phyloP scores from a whole-genome alignment of 2,888 invertebrate species.

The Tuberolachnus salignus region DNA sequence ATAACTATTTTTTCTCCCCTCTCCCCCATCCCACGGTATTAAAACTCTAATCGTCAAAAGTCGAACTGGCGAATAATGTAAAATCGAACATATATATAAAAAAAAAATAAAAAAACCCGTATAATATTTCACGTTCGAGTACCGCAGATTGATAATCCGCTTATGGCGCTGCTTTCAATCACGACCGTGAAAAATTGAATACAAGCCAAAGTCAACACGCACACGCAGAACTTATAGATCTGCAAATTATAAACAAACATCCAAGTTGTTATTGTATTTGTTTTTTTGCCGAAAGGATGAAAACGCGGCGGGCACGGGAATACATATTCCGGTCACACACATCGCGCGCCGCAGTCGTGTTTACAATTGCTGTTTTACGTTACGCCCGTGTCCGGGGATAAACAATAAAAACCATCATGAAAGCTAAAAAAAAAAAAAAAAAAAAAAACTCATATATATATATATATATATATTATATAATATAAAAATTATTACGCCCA shows the following conservation, averaged over 20 bases:
- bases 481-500: background rate
- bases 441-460: no score
- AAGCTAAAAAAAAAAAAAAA: background rate
- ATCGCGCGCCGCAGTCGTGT: slow-evolving; percentile 32
- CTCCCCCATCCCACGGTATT: no score
- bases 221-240: slow-evolving; percentile 45
- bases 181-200: slow-evolving; percentile 50
- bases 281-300: slow-evolving; percentile 34
- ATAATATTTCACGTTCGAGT: slow-evolving; percentile 43
- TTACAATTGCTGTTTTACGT: slow-evolving; percentile 46
- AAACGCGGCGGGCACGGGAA: slow-evolving; percentile 35
- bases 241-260: slow-evolving; percentile 56
- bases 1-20: no score
- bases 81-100: background rate
- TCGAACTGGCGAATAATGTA: background rate
- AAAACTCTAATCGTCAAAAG: no score
- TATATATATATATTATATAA: no score
- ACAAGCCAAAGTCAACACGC: slow-evolving; percentile 52
- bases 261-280: slow-evolving; percentile 52
- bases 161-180: slow-evolving; percentile 47
- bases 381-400: slow-evolving; percentile 14
- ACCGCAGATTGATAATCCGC: slow-evolving; percentile 53
- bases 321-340: slow-evolving; percentile 54
- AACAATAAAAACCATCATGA: slow-evolving; percentile 15
- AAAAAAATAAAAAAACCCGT: background rate